phyloP scores from a whole-genome alignment of 2,888 invertebrate species.

The Scaptomyza parva region DNA sequence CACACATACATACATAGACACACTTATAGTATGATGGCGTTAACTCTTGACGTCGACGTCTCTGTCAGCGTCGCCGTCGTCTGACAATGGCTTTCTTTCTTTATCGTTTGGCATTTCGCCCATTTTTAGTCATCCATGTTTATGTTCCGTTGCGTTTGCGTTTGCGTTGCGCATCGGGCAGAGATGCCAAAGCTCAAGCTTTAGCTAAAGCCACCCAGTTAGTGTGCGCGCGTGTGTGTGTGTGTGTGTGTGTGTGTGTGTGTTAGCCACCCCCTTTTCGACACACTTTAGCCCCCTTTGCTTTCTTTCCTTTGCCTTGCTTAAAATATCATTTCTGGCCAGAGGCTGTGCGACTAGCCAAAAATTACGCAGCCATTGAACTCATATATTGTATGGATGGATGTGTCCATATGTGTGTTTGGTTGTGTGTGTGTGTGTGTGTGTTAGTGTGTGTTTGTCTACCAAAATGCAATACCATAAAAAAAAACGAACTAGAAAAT shows the following conservation, averaged over 20 bases:
- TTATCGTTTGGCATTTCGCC: constrained; percentile 82
- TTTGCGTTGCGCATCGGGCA: constrained; percentile 57
- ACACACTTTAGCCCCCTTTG: no score
- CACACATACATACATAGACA: neutral
- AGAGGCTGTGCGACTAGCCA: constrained; percentile 66
- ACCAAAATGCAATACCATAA: constrained; percentile 19
- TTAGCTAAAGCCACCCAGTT: constrained; percentile 54
- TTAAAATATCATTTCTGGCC: constrained; percentile 40
- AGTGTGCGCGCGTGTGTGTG: constrained; percentile 13
- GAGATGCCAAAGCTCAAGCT: constrained; percentile 57
- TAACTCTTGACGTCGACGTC: constrained; percentile 12
- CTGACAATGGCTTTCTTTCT: constrained; percentile 73
- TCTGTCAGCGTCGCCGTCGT: constrained; percentile 10
- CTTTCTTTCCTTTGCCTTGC: no score
- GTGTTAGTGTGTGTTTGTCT: constrained; percentile 13
- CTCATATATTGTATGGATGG: constrained; percentile 37
- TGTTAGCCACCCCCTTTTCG: constrained; percentile 29
- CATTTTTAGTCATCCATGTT: constrained; percentile 79
- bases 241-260: neutral
- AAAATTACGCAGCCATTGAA: constrained; percentile 79
- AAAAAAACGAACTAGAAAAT: constrained; percentile 4
- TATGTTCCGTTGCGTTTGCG: no score
- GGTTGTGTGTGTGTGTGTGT: neutral
- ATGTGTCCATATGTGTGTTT: constrained; percentile 13
- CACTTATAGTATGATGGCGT: constrained; percentile 60